Evolutionary conservation across 1,140 invertebrate genomes (phyloP).

Genomic region (Eumaeus atala): DNA sequence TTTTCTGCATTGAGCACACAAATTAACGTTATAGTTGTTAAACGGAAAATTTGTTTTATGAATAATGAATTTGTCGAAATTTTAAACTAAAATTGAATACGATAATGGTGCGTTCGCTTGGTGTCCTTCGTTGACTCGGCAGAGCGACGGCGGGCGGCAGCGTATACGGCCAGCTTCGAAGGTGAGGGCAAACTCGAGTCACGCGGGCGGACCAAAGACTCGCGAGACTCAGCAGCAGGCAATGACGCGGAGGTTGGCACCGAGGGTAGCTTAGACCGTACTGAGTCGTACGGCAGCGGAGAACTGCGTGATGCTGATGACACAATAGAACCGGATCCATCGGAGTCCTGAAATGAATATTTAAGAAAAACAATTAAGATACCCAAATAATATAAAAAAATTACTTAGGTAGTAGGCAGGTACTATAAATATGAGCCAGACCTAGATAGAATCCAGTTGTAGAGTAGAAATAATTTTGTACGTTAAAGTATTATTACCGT

Average conservation of each 20-base stretch:
- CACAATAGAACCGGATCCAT: slow-evolving; percentile 62
- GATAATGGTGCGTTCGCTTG: slow-evolving; percentile 77
- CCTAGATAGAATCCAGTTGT: no score
- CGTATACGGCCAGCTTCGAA: slow-evolving; percentile 75
- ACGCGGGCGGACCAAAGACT: slow-evolving; percentile 62
- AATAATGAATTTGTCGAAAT: neutral
- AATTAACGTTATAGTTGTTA: no score
- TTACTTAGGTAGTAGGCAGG: no score
- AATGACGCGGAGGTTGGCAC: slow-evolving; percentile 69
- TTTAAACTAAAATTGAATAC: slow-evolving; percentile 78
- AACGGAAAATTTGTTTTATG: no score
- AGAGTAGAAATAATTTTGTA: no score
- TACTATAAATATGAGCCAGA: no score
- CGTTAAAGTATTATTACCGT: no score
- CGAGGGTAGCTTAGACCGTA: slow-evolving; percentile 77
- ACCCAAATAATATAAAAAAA: no score
- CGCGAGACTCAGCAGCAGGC: slow-evolving; percentile 65
- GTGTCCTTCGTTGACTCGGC: slow-evolving; percentile 75
- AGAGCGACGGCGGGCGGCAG: slow-evolving; percentile 71
- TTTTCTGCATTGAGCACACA: no score
- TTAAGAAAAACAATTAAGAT: no score
- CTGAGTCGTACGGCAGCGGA: slow-evolving; percentile 67
- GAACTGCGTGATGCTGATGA: slow-evolving; percentile 59
- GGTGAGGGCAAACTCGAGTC: slow-evolving; percentile 77
- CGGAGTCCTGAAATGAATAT: slow-evolving; percentile 61